These are phyloP conservation scores for Datnioides undecimradiatus DNA, from an alignment of 2,113 vertebrate species.

Conservation along the genomic window DNA sequence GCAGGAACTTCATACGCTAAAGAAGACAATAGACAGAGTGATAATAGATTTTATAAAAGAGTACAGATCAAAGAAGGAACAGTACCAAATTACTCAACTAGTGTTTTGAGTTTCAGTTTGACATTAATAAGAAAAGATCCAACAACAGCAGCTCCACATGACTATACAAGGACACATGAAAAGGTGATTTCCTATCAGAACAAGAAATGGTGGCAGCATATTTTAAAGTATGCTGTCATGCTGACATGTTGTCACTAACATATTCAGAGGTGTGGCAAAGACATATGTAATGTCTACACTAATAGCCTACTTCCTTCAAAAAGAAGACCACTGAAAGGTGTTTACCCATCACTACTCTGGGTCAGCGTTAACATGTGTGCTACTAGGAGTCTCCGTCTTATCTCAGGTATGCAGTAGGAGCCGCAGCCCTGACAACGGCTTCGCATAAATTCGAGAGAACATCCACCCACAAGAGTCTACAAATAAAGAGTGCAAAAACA, in stretches of 20 bases:
- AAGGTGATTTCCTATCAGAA: not conserved
- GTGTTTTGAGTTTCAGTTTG: constrained; percentile 13
- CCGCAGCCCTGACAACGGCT: constrained; percentile 24
- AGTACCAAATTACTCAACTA: too few relatives aligned
- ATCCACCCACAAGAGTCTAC: constrained; percentile 28
- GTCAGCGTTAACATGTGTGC: not conserved
- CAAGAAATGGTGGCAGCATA: not conserved
- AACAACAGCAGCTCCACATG: not conserved
- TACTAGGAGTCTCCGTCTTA: constrained; percentile 33
- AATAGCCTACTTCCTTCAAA: constrained; percentile 10
- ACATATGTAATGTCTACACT: not conserved
- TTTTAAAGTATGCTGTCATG: not conserved
- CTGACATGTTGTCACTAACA: not conserved
- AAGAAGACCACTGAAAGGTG: not conserved
- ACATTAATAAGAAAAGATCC: not conserved
- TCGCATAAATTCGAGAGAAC: constrained; percentile 33
- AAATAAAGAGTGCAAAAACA: constrained; percentile 7
- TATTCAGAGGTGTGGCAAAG: constrained; percentile 2
- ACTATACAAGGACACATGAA: not conserved
- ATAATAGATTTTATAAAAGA: not conserved
- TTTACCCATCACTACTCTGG: not conserved
- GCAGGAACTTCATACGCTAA: constrained; percentile 99
- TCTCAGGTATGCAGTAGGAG: constrained; percentile 53
- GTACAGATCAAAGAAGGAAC: not conserved
- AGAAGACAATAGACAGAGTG: constrained; percentile 45